A percentile compares a stretch with the other conserved stretches of the same genome.
phyloP scores from a whole-genome alignment of 1,140 invertebrate species.

The Carcinoscorpius rotundicauda region DNA sequence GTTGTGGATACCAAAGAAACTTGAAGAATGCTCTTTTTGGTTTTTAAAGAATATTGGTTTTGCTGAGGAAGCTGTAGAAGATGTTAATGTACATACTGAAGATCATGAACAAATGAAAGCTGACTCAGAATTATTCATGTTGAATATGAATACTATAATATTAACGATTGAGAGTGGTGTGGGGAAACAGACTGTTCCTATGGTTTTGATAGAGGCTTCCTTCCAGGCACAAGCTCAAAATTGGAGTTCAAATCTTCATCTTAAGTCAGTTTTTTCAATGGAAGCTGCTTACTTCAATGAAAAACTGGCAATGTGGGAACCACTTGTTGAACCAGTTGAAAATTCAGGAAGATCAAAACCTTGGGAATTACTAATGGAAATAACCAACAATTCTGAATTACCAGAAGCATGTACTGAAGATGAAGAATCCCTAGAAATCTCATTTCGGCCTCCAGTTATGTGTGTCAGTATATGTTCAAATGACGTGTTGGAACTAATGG shows the following conservation, averaged over 20 bases:
- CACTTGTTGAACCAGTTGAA: conserved; percentile 83
- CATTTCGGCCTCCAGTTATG: conserved; percentile 26
- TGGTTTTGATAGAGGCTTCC: conserved; percentile 68
- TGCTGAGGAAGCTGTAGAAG: too few species aligned
- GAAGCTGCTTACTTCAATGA: conserved; percentile 91
- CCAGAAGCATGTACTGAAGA: background rate
- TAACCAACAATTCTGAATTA: conserved; percentile 29
- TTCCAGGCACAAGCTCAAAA: conserved; percentile 62
- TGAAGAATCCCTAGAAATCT: conserved; percentile 15
- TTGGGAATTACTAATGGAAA: conserved; percentile 74
- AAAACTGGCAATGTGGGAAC: conserved; percentile 85
- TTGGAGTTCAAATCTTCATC: conserved; percentile 53
- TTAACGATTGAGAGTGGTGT: conserved; percentile 79
- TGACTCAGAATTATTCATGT: conserved; percentile 18
- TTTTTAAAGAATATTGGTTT: conserved; percentile 55
- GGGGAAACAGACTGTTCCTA: conserved; percentile 77
- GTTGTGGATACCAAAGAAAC: conserved; percentile 56
- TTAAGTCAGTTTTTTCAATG: conserved; percentile 37
- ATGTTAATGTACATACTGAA: background rate
- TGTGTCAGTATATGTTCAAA: conserved; percentile 21
- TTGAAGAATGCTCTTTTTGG: conserved; percentile 57
- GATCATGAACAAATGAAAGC: conserved; percentile 13
- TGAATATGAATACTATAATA: conserved; percentile 40
- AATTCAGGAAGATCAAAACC: conserved; percentile 41
- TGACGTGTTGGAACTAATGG: conserved; percentile 66